These are phyloP conservation scores for human (Homo sapiens) DNA, from an alignment of 2,113 vertebrate species.

Conservation along the genomic window GRCh38 chr14:96930501-96931000, in stretches of 20 bases:
- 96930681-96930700: conserved; percentile 91
- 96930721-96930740: conserved; percentile 90
- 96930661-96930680: conserved; percentile 88
- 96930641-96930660: conserved; percentile 86
- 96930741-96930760: conserved; percentile 79
- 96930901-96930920: conserved; percentile 80
- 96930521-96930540: conserved; percentile 88
- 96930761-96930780: conserved; percentile 82
- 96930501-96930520: conserved; percentile 84
- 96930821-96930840: conserved; percentile 79
- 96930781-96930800: conserved; percentile 82
- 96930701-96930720: conserved; percentile 89
- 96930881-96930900: conserved; percentile 84
- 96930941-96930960: conserved; percentile 71
- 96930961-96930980: conserved; percentile 72
- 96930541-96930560: conserved; percentile 85
- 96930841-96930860: conserved; percentile 81
- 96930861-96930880: conserved; percentile 79
- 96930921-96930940: conserved; percentile 79
- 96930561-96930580: conserved; percentile 86
- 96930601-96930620: conserved; percentile 88
- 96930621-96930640: conserved; percentile 88
- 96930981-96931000: conserved; percentile 65
- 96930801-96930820: conserved; percentile 81
- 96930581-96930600: conserved; percentile 88